Evolutionary conservation across 64 coral and sea anemone species (phyloP), one percentile per base, ranked within the genome.

Genomic region (Actinia equina): DNA sequence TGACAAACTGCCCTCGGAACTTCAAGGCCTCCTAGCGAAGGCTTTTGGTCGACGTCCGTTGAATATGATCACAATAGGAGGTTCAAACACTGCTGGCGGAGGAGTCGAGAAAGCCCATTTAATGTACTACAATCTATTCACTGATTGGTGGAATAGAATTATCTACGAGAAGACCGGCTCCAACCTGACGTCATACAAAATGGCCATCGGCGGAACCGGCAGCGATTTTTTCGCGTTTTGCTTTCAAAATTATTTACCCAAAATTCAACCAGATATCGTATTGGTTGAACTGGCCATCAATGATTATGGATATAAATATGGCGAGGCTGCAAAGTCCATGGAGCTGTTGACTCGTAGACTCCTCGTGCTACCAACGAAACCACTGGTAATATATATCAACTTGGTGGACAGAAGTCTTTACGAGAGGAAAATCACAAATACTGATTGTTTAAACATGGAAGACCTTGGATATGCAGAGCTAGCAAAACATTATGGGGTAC

Each of bases 141-240:
- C 53, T 41, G 77, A 95, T 11, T 95, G 94, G 94, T 95, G 79
- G 82, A 89, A 90, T 52, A 84, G 58, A 20, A 69, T 86, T 82
- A 82, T 95, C 79, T 86, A 80, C 22, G 30, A 87, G 13, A 65
- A 74, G 6, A 92, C 91, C 15, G 44, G 87, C 0, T 89, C 87
- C 42, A 89, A 61, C 13, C 71, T 93, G 17, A 86, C 52, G 5
- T 52, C 88, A 7, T 26, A 87, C 7, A 77, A 79, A 52, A 60
- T 93, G 65, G 80, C 91, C 42, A 92, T 95, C 30, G 87, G 90
- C 23, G 94, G 94, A 45, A 92, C 94, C 57, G 94, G 90, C 45
- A 95, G 88, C 14, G 94, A 95, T 63, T 95, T 95, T 63, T 95
- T 93, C 53, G 81, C 69, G 2, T 92, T 93, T 23, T 95, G 94